Percentiles rank a stretch among this genome's conserved stretches.
Evolutionary conservation across 2,113 vertebrate genomes (phyloP).

Genomic region (Oncorhynchus masou): DNA sequence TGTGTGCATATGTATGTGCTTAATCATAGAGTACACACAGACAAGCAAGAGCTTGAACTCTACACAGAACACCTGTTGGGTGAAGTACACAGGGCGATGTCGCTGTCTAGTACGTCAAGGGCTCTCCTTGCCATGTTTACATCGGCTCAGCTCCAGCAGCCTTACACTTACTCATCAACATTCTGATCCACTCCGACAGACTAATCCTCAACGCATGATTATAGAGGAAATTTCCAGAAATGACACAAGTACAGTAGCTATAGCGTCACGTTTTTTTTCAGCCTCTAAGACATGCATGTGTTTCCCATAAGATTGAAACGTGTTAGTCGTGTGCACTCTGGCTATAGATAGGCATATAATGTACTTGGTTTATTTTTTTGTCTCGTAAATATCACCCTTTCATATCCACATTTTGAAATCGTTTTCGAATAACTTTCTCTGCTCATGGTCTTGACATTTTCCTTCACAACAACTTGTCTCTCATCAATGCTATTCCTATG

Average conservation of each 20-base stretch:
- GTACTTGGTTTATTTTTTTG: no score
- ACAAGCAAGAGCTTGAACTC: not conserved
- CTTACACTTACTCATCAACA: not conserved
- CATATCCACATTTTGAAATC: no score
- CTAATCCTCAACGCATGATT: not conserved
- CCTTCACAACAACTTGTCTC: no score
- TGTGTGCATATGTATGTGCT: not conserved
- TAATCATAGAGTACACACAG: not conserved
- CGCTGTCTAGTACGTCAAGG: not conserved
- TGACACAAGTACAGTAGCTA: no score
- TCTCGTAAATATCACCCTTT: no score
- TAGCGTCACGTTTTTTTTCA: not conserved
- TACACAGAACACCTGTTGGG: not conserved
- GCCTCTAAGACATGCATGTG: not conserved
- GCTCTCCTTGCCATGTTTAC: not conserved
- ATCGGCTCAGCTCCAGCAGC: not conserved
- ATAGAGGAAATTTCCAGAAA: no score
- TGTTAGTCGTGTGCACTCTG: no score
- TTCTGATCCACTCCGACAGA: not conserved
- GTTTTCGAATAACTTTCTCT: no score
- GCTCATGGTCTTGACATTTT: no score
- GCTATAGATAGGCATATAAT: no score
- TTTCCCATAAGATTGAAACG: no score
- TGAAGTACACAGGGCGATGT: constrained; percentile 1
- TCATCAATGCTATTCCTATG: not conserved